A percentile compares a stretch with the other conserved stretches of the same genome.
Conservation (phyloP, 2,888 invertebrate species). For the Dilophus febrilis region DNA sequence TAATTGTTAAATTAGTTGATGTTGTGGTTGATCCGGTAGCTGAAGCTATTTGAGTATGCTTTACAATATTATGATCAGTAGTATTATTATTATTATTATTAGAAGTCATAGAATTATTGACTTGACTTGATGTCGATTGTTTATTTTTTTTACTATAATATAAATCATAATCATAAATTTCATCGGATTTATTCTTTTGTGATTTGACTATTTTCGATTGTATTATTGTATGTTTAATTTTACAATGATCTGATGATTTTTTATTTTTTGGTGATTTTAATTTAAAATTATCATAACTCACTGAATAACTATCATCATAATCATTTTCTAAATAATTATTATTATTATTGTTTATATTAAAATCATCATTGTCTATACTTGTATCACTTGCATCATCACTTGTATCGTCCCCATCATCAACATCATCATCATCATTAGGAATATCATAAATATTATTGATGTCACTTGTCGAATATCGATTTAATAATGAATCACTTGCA, state of each 20-base stretch:
- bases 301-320: neutral
- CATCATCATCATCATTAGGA: constrained; percentile 20
- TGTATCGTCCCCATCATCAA: neutral
- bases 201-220: constrained; percentile 20
- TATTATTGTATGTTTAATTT: no score
- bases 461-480: constrained; percentile 14
- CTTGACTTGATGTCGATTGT: no score
- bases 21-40: constrained; percentile 6
- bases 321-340: no score
- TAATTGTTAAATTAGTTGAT: neutral
- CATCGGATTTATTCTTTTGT: constrained; percentile 24
- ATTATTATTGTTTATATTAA: no score
- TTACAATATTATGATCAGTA: constrained; percentile 6
- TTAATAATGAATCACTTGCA: constrained; percentile 28
- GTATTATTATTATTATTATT: constrained; percentile 11
- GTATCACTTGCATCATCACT: neutral
- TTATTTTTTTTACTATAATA: constrained; percentile 25
- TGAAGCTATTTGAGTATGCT: constrained; percentile 3
- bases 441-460: constrained; percentile 30
- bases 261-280: constrained; percentile 14
- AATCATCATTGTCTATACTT: neutral
- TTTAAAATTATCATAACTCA: neutral
- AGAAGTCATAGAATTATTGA: no score
- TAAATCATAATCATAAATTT: constrained; percentile 28
- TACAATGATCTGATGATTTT: constrained; percentile 10